Conservation (phyloP, 1,140 invertebrate genomes). For the Drosophila nebulosa region DNA sequence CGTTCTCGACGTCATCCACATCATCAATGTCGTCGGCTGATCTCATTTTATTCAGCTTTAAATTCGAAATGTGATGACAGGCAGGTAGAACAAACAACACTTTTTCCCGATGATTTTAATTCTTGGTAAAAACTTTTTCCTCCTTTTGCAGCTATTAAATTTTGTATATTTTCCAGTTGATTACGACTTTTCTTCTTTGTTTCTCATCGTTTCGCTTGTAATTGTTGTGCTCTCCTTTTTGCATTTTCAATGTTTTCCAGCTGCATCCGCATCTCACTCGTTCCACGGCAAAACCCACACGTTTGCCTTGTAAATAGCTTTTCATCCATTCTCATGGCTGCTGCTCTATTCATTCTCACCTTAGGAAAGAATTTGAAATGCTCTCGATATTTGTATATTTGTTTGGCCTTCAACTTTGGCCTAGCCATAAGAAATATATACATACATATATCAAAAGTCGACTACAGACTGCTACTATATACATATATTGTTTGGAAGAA, state of each 20-base stretch:
- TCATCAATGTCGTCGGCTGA: constrained; percentile 1
- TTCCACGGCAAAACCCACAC: background rate
- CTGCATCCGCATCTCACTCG: background rate
- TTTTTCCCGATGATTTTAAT: background rate
- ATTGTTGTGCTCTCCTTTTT: background rate
- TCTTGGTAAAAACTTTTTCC: background rate
- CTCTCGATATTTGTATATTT: constrained; percentile 7
- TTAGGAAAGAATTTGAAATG: background rate
- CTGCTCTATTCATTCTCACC: constrained; percentile 7
- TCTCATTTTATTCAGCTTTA: constrained; percentile 14
- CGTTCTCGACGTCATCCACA: background rate
- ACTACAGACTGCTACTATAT: no score
- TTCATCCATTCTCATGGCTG: background rate
- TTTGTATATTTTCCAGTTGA: background rate
- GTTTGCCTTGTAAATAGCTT: background rate
- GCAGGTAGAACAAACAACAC: background rate
- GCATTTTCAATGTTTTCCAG: background rate
- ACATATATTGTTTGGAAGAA: background rate
- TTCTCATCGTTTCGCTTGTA: background rate
- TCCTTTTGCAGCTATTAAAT: background rate
- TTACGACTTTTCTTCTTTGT: background rate
- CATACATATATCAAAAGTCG: no score
- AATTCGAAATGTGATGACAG: background rate
- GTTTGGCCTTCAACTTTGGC: constrained; percentile 1
- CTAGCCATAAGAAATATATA: background rate